Evolutionary conservation across 1,140 invertebrate species (phyloP).

Genomic region (Zelostemma sp.): DNA sequence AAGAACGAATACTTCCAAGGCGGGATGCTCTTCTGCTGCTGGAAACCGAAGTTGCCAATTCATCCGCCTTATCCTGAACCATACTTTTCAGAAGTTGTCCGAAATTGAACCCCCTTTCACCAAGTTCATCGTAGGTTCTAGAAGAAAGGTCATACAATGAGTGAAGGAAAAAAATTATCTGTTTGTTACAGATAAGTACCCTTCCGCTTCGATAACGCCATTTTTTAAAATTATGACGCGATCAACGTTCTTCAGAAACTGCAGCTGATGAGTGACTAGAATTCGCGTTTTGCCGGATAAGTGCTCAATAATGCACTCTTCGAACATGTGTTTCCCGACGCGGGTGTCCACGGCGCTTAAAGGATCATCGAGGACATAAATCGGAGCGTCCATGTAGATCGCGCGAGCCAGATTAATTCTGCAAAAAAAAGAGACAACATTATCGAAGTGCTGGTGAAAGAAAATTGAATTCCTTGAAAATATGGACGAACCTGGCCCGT

Average conservation of each 20-base stretch:
- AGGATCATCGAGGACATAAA: too few species aligned
- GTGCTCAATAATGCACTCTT: constrained; percentile 78
- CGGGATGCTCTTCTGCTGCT: constrained; percentile 58
- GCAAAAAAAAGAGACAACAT: too few species aligned
- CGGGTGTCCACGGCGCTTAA: too few species aligned
- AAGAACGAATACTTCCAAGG: constrained; percentile 60
- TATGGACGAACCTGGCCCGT: constrained; percentile 76
- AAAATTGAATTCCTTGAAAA: constrained; percentile 85
- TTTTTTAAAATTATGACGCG: too few species aligned
- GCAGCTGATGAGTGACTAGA: constrained; percentile 89
- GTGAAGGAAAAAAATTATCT: background rate
- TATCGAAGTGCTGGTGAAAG: too few species aligned
- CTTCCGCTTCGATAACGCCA: constrained; percentile 65
- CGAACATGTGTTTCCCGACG: too few species aligned
- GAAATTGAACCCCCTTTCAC: constrained; percentile 75
- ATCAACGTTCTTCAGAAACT: too few species aligned
- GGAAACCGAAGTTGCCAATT: constrained; percentile 48
- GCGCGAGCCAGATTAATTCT: too few species aligned
- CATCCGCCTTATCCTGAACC: constrained; percentile 63
- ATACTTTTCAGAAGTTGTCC: constrained; percentile 73
- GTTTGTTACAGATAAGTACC: too few species aligned
- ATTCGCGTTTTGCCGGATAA: constrained; percentile 82
- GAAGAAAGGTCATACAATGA: constrained; percentile 53
- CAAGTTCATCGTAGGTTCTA: too few species aligned
- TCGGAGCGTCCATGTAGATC: too few species aligned